Conservation (phyloP, 2,113 vertebrate species). For the Sinosuthora webbiana region DNA sequence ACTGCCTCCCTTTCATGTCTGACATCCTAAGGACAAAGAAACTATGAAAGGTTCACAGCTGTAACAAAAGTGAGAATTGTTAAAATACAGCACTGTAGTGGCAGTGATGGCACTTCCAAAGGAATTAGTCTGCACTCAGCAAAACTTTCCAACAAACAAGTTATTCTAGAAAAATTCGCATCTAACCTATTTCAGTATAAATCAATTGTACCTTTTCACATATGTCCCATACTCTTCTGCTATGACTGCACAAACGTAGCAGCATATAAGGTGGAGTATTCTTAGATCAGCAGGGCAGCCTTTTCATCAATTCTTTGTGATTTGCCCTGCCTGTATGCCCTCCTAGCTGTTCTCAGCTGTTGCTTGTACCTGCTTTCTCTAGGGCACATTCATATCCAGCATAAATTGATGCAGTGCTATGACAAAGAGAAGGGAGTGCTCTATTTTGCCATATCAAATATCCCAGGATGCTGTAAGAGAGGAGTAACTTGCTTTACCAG, state of each 20-base stretch:
- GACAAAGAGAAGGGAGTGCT: background rate
- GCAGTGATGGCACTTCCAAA: background rate
- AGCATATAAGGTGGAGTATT: background rate
- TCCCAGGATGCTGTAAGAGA: background rate
- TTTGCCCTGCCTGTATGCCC: background rate
- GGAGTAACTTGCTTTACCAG: background rate
- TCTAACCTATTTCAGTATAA: background rate
- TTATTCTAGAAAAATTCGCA: background rate
- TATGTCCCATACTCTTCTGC: background rate
- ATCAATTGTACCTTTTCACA: background rate
- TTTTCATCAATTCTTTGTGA: background rate
- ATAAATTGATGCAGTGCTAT: background rate
- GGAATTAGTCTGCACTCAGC: background rate
- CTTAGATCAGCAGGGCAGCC: background rate
- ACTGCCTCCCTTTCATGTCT: conserved; percentile 57
- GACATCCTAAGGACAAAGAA: conserved; percentile 63
- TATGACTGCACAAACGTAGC: background rate
- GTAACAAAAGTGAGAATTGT: conserved; percentile 35
- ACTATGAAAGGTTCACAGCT: conserved; percentile 28
- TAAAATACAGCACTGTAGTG: conserved; percentile 8
- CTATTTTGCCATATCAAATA: background rate
- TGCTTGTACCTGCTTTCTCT: background rate
- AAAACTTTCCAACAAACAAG: conserved; percentile 40
- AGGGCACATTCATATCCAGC: background rate
- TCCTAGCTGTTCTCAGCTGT: background rate